Evolutionary conservation across 2,888 invertebrate species (phyloP).

Genomic region (Philaethria dido): DNA sequence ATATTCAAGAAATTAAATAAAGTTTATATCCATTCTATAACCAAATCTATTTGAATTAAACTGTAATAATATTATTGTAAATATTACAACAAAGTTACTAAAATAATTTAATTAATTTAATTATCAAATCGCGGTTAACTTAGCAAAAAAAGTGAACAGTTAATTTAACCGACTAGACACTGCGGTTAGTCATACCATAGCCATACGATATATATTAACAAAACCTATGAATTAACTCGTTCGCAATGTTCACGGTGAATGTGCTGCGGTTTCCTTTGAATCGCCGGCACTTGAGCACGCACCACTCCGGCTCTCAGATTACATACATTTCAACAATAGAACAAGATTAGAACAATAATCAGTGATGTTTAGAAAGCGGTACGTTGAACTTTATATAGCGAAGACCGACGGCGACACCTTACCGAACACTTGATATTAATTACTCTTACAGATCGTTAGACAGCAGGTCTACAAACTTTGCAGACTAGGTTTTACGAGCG

Average conservation of each 20-base stretch:
- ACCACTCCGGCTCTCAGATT: conserved; percentile 41
- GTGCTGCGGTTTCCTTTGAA: conserved; percentile 43
- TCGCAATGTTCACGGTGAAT: conserved; percentile 30
- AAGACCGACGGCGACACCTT: conserved; percentile 4
- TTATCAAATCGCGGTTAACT: not conserved
- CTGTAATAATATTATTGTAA: not conserved
- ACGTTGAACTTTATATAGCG: conserved; percentile 35
- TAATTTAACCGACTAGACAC: conserved; percentile 4
- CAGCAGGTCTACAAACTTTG: conserved; percentile 12
- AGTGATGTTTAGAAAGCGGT: conserved; percentile 38
- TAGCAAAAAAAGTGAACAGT: not conserved
- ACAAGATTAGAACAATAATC: conserved; percentile 23
- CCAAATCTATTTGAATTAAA: not conserved
- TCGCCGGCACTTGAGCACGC: conserved; percentile 37
- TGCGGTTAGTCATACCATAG: conserved; percentile 19
- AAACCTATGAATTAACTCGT: conserved; percentile 39
- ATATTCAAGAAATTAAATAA: no score
- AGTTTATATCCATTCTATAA: no score
- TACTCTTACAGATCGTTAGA: conserved; percentile 17
- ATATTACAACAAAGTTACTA: not conserved
- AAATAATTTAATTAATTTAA: not conserved
- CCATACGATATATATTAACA: no score
- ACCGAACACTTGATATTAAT: conserved; percentile 23
- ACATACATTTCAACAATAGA: conserved; percentile 45
- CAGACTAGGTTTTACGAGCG: conserved; percentile 11